phyloP scores from a whole-genome alignment of 2,888 invertebrate species.

The Lasioglossum malachurum region DNA sequence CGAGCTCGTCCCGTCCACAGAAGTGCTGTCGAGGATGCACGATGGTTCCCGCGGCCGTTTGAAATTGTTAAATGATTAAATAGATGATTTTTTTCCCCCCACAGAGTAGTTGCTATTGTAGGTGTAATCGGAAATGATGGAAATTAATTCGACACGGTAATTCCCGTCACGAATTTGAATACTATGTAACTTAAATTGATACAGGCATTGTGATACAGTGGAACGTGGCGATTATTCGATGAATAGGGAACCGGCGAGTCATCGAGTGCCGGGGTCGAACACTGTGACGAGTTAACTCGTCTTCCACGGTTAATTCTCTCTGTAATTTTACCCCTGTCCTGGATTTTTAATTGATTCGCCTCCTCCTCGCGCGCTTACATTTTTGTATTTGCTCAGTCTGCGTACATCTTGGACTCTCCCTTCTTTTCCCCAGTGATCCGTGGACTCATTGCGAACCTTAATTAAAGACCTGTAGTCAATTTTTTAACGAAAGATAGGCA shows the following conservation, averaged over 20 bases:
- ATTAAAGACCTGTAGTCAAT: not conserved
- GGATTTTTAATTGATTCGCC: not conserved
- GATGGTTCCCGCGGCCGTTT: not conserved
- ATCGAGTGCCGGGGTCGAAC: not conserved
- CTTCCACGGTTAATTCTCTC: conserved; percentile 6
- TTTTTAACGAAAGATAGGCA: too few relatives aligned
- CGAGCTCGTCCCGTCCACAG: not conserved
- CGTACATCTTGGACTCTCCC: not conserved
- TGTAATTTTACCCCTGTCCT: conserved; percentile 15
- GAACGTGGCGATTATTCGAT: conserved; percentile 7
- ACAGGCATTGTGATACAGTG: conserved; percentile 3
- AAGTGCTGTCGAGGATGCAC: not conserved
- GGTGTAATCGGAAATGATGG: not conserved
- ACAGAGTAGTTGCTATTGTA: not conserved
- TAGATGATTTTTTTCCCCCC: not conserved
- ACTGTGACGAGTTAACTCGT: conserved; percentile 12
- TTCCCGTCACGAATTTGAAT: conserved; percentile 2
- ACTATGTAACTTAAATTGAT: conserved; percentile 8
- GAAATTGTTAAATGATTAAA: not conserved
- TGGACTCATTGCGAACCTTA: not conserved
- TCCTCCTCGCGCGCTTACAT: not conserved
- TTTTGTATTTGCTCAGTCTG: not conserved
- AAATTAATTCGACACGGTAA: conserved; percentile 3
- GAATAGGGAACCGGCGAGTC: conserved; percentile 9
- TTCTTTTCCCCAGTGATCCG: not conserved